Evolutionary conservation across 2,797 vertebrate genomes (phyloP).

Genomic region (Eidolon dupreanum): DNA sequence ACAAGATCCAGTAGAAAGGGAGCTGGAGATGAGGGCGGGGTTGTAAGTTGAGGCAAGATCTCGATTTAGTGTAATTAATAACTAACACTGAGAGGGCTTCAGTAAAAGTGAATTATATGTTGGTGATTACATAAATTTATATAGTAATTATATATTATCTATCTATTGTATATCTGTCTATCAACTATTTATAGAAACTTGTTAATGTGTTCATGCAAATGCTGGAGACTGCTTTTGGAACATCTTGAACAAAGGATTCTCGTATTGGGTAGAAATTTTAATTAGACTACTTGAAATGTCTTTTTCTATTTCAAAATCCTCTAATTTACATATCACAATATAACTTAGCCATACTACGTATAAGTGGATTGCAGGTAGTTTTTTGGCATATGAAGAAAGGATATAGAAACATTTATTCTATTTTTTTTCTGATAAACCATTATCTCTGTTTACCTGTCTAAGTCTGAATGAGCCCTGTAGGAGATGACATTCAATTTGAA

Average conservation of each 20-base stretch:
- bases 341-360: background rate
- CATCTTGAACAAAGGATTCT: background rate
- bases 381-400: background rate
- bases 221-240: background rate
- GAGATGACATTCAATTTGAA: background rate
- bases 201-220: background rate
- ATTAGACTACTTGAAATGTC: background rate
- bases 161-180: too few relatives aligned
- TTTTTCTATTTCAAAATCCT: background rate
- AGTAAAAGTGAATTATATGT: background rate
- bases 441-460: background rate
- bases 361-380: background rate
- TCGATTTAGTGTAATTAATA: background rate
- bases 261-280: background rate
- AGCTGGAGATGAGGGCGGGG: rapidly evolving
- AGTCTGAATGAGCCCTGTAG: background rate
- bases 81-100: background rate
- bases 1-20: background rate
- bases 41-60: background rate
- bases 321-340: background rate
- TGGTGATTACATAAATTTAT: background rate
- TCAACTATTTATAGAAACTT: background rate
- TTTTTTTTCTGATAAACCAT: background rate
- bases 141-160: background rate
- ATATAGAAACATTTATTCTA: background rate